A percentile compares a stretch with the other conserved stretches of the same genome.
These are phyloP conservation scores for Bombus vancouverensis DNA, from an alignment of 1,140 invertebrate species.

Conservation along the genomic window DNA sequence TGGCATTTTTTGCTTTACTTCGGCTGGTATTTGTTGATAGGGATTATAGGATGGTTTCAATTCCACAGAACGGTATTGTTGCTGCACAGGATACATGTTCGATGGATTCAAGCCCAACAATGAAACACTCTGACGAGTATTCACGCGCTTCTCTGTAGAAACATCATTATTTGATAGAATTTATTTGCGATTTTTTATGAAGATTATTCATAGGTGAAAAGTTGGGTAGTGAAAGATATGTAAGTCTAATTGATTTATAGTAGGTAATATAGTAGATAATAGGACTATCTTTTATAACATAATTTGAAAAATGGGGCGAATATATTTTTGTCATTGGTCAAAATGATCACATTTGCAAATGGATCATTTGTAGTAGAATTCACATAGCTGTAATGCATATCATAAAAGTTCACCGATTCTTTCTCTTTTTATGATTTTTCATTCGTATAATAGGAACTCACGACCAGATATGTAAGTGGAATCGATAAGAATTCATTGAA, in stretches of 20 bases:
- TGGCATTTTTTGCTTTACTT: neutral
- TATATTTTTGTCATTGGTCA: no score
- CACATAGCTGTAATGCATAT: no score
- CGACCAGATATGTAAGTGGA: neutral
- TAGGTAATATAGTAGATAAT: no score
- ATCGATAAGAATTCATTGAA: neutral
- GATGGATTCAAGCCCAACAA: slow-evolving; percentile 24
- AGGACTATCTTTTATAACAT: no score
- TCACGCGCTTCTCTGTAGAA: slow-evolving; percentile 10
- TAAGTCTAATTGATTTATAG: no score
- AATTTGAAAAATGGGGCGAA: no score
- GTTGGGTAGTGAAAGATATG: neutral
- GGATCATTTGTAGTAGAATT: no score
- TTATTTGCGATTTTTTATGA: neutral
- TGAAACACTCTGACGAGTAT: slow-evolving; percentile 1
- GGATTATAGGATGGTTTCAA: neutral
- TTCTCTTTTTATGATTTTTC: neutral
- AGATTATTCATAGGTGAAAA: neutral
- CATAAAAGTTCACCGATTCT: no score
- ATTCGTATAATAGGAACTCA: neutral
- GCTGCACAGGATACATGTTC: slow-evolving; percentile 14
- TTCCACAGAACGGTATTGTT: neutral
- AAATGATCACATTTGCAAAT: no score
- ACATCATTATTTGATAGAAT: neutral
- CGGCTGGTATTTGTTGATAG: neutral